Base-by-base conservation (phyloP, 2,888 invertebrate genomes). In the Andrena minutula region DNA sequence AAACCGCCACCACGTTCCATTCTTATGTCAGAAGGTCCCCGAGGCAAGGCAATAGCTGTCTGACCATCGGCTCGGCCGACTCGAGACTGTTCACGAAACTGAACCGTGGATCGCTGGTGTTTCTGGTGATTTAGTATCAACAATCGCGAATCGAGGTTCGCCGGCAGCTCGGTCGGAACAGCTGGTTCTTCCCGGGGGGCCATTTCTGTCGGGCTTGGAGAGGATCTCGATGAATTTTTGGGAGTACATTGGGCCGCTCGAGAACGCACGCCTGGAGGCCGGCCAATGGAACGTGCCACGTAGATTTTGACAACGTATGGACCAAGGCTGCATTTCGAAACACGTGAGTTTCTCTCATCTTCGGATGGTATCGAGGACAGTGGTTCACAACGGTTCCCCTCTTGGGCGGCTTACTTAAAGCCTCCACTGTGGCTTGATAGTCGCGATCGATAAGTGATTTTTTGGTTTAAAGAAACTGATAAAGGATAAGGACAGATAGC, bases 21-120 rank as follows among this genome's bases (percentile, higher is more conserved):
- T 79, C 71, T 86, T 84, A 72, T 79, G 68, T 82, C 82, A 78
- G 84, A 80, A 68, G 71, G 65, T 73, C 68, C 60, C 73, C 28
- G 70, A 73, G 70, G 70, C 79, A 61, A 73, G 82, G 81, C 86
- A 84, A 88, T 72, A 83, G 85, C 65, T 75, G 85, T 65, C 72
- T 75, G 74, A 30, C 51, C 72, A 70, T 64, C 77, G 75, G 53
- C 69, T 70, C 60, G 79, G n/a, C 58, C 68, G 77, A 56, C 28
- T 73, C 65, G 32, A 64, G 28, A n/a, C 35, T 35, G 66, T 79
- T 60, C 68, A 53, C 49, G 41, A 16, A 41, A 16, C 41, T 16
- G 41, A 5, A 16, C 20, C 60, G 23, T 41, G 28, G 12, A 58
- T 28, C 28, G 16, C 23, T 16, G 35, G 35, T 2, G 49, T 35